Evolutionary conservation across 2,797 vertebrate species (phyloP), one percentile per base, ranked within the genome.

Genomic region (Artibeus lituratus): DNA sequence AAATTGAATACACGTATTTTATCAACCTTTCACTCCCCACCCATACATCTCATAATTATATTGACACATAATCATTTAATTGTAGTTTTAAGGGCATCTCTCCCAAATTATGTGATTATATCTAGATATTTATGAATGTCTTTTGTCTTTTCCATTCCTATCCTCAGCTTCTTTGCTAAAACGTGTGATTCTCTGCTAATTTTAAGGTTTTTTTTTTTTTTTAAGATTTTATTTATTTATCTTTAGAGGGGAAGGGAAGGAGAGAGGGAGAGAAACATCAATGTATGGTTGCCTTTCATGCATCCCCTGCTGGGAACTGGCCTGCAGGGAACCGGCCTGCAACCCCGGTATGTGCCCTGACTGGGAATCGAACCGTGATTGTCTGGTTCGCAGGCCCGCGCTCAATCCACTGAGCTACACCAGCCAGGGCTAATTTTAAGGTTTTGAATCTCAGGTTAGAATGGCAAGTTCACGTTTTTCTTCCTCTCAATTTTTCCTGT

Each of bases 201-300:
- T 87, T 93, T 90, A 86, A 86, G 92, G 19, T 82, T 96, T 5
- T 82, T n/a, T n/a, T n/a, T n/a, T n/a, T n/a, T n/a, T n/a, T n/a
- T n/a, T n/a, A n/a, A n/a, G n/a, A n/a, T n/a, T n/a, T n/a, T n/a
- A n/a, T n/a, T n/a, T n/a, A n/a, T n/a, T n/a, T n/a, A n/a, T n/a
- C n/a, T n/a, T n/a, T n/a, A n/a, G n/a, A n/a, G n/a, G n/a, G n/a
- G n/a, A n/a, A n/a, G n/a, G n/a, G n/a, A n/a, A n/a, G n/a, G n/a
- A n/a, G n/a, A n/a, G n/a, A n/a, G n/a, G n/a, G n/a, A n/a, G n/a
- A n/a, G n/a, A n/a, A n/a, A n/a, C n/a, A n/a, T n/a, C n/a, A n/a
- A n/a, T n/a, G n/a, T n/a, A n/a, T n/a, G n/a, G n/a, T n/a, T n/a
- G n/a, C n/a, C n/a, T n/a, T n/a, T n/a, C n/a, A n/a, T n/a, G n/a